Evolutionary conservation across 2,113 vertebrate species (phyloP).

Genomic region (Noctilio leporinus): DNA sequence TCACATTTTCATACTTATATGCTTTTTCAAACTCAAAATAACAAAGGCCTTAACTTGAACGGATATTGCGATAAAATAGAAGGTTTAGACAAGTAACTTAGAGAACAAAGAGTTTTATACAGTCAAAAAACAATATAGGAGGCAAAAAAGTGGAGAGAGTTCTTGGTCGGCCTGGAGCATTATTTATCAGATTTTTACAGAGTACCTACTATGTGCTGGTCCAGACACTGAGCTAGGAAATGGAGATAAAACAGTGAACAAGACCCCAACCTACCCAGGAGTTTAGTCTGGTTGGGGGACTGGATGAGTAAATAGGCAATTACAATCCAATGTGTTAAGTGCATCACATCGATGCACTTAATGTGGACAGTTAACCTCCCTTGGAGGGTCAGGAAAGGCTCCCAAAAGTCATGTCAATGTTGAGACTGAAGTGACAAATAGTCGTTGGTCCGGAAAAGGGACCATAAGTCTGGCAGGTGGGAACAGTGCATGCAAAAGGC

Average conservation of each 20-base stretch:
- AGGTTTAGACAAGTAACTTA: neutral
- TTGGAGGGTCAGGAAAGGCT: neutral
- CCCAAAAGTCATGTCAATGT: neutral
- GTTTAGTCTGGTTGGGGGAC: neutral
- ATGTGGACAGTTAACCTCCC: neutral
- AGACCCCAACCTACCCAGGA: neutral
- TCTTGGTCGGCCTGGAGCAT: neutral
- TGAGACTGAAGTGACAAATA: neutral
- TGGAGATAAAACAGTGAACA: neutral
- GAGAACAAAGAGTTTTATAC: neutral
- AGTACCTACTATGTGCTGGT: neutral
- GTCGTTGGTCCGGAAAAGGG: neutral
- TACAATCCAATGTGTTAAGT: neutral
- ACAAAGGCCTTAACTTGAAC: neutral
- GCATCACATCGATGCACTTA: no score
- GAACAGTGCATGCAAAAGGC: neutral
- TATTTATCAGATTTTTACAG: neutral
- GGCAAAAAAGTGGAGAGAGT: neutral
- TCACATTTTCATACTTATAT: neutral
- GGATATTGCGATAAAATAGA: neutral
- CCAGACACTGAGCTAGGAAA: neutral
- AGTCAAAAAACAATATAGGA: neutral
- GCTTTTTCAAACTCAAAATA: neutral
- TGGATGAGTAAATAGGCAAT: neutral
- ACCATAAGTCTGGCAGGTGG: neutral